Percentiles rank a stretch among this genome's conserved stretches.
Evolutionary conservation across 2,888 invertebrate genomes (phyloP).

Genomic region (Euphydryas editha): DNA sequence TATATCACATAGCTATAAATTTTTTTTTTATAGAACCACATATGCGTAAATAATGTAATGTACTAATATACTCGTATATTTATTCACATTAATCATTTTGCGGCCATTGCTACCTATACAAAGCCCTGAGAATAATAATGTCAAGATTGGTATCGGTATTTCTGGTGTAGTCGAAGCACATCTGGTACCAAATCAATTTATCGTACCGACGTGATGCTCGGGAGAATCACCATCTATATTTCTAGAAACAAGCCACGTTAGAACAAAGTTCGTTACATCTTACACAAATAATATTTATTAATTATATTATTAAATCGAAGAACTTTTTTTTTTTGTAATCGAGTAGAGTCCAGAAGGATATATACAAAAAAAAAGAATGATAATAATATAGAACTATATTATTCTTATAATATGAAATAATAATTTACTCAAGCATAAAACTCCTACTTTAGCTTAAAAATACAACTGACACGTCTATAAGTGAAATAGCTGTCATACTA

Average conservation of each 20-base stretch:
- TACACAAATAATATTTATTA: constrained; percentile 11
- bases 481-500: too few relatives aligned
- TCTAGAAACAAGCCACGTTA: constrained; percentile 27
- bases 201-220: constrained; percentile 62
- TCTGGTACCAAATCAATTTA: constrained; percentile 69
- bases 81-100: constrained; percentile 13
- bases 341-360: too few relatives aligned
- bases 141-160: constrained; percentile 55
- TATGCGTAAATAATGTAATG: too few relatives aligned
- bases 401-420: too few relatives aligned
- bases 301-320: constrained; percentile 19
- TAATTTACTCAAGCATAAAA: too few relatives aligned
- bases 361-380: too few relatives aligned
- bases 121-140: constrained; percentile 56
- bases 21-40: too few relatives aligned
- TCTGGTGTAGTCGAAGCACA: constrained; percentile 59
- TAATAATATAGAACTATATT: too few relatives aligned
- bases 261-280: constrained; percentile 26
- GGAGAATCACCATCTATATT: constrained; percentile 40
- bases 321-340: too few relatives aligned
- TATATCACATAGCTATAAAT: too few relatives aligned
- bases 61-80: neutral
- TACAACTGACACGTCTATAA: too few relatives aligned
- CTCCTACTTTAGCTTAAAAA: too few relatives aligned
- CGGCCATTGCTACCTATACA: constrained; percentile 21